A percentile compares a stretch with the other conserved stretches of the same genome.
Conservation (phyloP, 2,797 vertebrate genomes). For the Labeo calbasu region DNA sequence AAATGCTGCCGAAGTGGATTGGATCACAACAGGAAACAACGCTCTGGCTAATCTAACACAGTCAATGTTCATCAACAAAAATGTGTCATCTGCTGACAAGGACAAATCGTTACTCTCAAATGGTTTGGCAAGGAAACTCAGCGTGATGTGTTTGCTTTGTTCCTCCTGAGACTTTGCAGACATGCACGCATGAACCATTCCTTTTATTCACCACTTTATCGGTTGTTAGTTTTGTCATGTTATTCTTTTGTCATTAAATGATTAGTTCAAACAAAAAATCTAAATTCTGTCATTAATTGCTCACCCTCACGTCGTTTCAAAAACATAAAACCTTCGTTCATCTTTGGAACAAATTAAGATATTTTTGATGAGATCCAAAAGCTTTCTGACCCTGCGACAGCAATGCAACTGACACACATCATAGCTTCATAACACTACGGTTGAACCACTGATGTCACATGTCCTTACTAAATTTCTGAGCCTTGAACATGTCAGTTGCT, state of each 20-base stretch:
- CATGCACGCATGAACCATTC: not conserved
- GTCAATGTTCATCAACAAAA: conserved; percentile 54
- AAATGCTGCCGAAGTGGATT: conserved; percentile 43
- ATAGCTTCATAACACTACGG: no score
- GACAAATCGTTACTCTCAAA: conserved; percentile 48
- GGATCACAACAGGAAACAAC: conserved; percentile 45
- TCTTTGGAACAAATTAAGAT: no score
- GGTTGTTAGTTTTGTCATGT: not conserved
- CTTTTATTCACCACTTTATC: not conserved
- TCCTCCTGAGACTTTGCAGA: conserved; percentile 7
- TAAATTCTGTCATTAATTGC: no score
- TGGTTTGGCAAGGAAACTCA: conserved; percentile 28
- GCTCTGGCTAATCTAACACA: conserved; percentile 47
- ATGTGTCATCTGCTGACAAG: conserved; percentile 52
- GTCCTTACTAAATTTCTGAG: no score
- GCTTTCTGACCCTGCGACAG: no score
- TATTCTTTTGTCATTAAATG: not conserved
- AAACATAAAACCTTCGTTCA: no score
- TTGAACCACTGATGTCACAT: no score
- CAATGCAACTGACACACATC: no score
- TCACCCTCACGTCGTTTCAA: no score
- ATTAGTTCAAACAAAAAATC: no score
- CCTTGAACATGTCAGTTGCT: no score
- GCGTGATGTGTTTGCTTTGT: conserved; percentile 34
- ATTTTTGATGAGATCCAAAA: no score